Percentiles rank a stretch among this genome's conserved stretches.
Conservation (phyloP, 2,113 vertebrate species). For the Octodon degus region DNA sequence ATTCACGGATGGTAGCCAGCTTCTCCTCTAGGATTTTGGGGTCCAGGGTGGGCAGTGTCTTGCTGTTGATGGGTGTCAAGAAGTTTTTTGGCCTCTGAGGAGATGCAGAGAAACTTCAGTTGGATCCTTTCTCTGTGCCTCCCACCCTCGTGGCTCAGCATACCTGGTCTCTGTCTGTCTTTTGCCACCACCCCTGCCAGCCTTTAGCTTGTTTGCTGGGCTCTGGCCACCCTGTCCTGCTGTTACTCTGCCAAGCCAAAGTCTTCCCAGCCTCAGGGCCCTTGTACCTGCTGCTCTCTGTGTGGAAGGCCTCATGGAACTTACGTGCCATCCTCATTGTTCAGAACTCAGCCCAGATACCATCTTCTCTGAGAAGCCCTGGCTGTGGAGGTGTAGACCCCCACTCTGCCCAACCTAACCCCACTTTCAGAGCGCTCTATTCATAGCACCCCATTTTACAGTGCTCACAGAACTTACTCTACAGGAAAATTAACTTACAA, state of each 20-base stretch:
- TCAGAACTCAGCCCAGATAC: background rate
- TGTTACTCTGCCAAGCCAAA: background rate
- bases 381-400: background rate
- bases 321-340: background rate
- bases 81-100: conserved; percentile 78
- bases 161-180: too few relatives aligned
- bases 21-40: background rate
- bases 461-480: background rate
- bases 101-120: background rate
- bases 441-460: background rate
- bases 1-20: background rate
- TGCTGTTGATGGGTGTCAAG: conserved; percentile 63
- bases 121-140: background rate
- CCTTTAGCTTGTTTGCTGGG: background rate
- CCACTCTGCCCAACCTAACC: background rate
- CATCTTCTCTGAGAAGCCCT: background rate
- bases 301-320: background rate
- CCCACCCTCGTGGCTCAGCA: background rate
- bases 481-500: conserved; percentile 44
- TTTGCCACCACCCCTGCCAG: too few relatives aligned
- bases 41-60: conserved; percentile 72
- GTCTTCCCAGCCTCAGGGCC: background rate
- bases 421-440: background rate
- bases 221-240: background rate
- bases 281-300: background rate